These are phyloP conservation scores for Ellobius talpinus DNA, from an alignment of 2,113 vertebrate species.

Conservation along the genomic window DNA sequence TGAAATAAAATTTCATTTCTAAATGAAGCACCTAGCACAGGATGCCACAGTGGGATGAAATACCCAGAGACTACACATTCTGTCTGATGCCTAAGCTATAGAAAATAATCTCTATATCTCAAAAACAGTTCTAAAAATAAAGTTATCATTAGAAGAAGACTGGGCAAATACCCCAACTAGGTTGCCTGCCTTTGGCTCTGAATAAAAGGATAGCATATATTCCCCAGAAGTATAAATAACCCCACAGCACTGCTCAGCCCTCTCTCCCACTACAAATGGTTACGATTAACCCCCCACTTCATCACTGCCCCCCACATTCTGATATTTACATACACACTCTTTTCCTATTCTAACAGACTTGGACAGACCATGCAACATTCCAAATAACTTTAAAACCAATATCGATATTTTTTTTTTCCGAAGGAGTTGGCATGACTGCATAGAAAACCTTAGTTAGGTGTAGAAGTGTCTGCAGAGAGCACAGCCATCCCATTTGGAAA, in stretches of 20 bases:
- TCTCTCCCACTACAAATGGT: not conserved
- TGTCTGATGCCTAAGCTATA: not conserved
- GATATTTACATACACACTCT: not conserved
- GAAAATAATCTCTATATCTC: not conserved
- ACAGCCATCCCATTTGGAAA: constrained; percentile 22
- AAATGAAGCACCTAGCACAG: not conserved
- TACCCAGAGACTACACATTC: not conserved
- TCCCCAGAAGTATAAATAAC: not conserved
- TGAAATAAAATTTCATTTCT: not conserved
- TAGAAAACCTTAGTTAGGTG: not conserved
- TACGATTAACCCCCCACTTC: not conserved
- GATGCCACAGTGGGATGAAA: not conserved
- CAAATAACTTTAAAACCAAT: constrained; percentile 38
- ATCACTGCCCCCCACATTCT: not conserved
- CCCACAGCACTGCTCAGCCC: no score
- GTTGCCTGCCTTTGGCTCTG: not conserved
- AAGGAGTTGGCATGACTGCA: not conserved
- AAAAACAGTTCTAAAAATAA: not conserved
- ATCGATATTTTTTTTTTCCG: not conserved
- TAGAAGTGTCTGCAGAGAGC: not conserved
- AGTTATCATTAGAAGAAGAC: not conserved
- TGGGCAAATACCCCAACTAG: not conserved
- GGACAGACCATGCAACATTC: not conserved
- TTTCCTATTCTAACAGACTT: not conserved
- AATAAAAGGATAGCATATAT: not conserved